Conservation (phyloP, 2,113 vertebrate species). For the Channa argus region DNA sequence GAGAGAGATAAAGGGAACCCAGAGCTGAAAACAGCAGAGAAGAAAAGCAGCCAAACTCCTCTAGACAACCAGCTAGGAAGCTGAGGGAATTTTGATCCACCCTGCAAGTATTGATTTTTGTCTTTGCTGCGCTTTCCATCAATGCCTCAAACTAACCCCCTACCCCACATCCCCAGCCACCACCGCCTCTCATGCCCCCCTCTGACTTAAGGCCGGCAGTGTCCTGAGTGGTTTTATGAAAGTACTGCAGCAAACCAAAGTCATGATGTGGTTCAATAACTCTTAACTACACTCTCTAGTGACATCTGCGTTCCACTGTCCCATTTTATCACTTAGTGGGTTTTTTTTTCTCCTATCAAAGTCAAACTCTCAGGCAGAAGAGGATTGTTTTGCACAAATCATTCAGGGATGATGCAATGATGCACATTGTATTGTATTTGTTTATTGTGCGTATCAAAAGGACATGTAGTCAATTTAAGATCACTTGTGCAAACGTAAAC, state of each 20-base stretch:
- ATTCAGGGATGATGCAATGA: slow-evolving; percentile 5
- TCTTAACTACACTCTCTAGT: slow-evolving; percentile 58
- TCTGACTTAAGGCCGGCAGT: slow-evolving; percentile 34
- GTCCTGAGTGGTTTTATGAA: slow-evolving; percentile 66
- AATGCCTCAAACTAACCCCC: slow-evolving; percentile 62
- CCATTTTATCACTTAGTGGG: slow-evolving; percentile 27
- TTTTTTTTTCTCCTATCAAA: slow-evolving; percentile 50
- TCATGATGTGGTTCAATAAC: slow-evolving; percentile 65
- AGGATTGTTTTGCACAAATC: slow-evolving; percentile 35
- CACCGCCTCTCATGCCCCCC: slow-evolving; percentile 33
- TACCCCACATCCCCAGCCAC: background rate
- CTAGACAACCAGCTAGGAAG: slow-evolving; percentile 65
- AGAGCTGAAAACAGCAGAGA: slow-evolving; percentile 53
- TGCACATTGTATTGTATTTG: slow-evolving; percentile 36
- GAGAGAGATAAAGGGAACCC: slow-evolving; percentile 64
- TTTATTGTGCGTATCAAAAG: slow-evolving; percentile 35
- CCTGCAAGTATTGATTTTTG: slow-evolving; percentile 79
- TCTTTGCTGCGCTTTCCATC: slow-evolving; percentile 70
- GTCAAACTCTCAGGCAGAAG: slow-evolving; percentile 43
- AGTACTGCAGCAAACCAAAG: slow-evolving; percentile 54
- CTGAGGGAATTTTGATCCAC: slow-evolving; percentile 68
- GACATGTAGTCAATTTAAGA: slow-evolving; percentile 25
- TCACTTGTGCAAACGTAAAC: slow-evolving; percentile 36
- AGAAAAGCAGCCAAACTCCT: slow-evolving; percentile 59
- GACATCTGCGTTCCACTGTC: slow-evolving; percentile 30